These are phyloP conservation scores for Aphidius colemani DNA, from an alignment of 2,888 invertebrate genomes.

Conservation along the genomic window DNA sequence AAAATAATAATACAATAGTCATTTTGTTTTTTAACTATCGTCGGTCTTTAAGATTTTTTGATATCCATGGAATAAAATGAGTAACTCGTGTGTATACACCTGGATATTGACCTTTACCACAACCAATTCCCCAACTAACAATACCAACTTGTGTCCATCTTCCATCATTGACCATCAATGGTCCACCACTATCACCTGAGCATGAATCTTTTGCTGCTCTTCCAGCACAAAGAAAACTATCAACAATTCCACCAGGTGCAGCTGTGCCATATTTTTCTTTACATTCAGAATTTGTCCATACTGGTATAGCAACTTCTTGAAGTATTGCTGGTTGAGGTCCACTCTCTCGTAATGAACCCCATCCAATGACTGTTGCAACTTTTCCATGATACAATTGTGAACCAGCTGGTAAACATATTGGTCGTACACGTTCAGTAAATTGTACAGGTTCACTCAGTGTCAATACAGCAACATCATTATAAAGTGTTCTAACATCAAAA, in stretches of 20 bases:
- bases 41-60: conserved; percentile 75
- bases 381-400: conserved; percentile 70
- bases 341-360: conserved; percentile 84
- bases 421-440: conserved; percentile 73
- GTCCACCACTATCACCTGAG: conserved; percentile 89
- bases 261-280: conserved; percentile 79
- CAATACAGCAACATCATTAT: conserved; percentile 82
- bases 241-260: conserved; percentile 88
- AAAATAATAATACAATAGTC: too few species aligned
- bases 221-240: conserved; percentile 87
- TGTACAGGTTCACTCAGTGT: conserved; percentile 78
- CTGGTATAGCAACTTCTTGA: conserved; percentile 82
- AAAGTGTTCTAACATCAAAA: conserved; percentile 82
- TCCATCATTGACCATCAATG: conserved; percentile 78
- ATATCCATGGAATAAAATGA: conserved; percentile 83
- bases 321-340: conserved; percentile 81
- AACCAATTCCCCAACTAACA: conserved; percentile 91
- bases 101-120: conserved; percentile 89
- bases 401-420: conserved; percentile 76
- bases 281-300: conserved; percentile 82
- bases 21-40: too few species aligned
- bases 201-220: conserved; percentile 84
- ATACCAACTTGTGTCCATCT: conserved; percentile 85
- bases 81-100: conserved; percentile 88
- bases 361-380: conserved; percentile 82